These are phyloP conservation scores for Linurgus olivaceus DNA, from an alignment of 2,797 vertebrate species.

Conservation along the genomic window DNA sequence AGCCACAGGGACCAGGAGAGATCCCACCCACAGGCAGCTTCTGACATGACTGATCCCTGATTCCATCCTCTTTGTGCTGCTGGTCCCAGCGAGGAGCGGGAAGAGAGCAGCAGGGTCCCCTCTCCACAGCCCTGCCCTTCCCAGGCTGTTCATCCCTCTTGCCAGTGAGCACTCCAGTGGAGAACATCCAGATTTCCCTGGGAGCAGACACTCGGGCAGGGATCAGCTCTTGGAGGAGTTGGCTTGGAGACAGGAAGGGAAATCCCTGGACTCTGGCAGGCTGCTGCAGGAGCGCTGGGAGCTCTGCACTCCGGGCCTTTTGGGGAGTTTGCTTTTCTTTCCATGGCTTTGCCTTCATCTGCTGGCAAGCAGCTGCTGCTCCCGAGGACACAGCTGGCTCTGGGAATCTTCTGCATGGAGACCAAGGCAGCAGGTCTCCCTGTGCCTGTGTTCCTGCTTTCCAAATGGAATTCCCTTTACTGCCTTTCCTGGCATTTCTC, in stretches of 20 bases:
- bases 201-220: not conserved
- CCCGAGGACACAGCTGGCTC: not conserved
- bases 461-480: not conserved
- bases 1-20: fast-evolving
- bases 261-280: slow-evolving; percentile 4
- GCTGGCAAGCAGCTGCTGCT: not conserved
- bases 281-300: not conserved
- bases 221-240: not conserved
- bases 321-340: not conserved
- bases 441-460: fast-evolving
- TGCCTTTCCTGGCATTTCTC: not conserved
- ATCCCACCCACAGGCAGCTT: fast-evolving
- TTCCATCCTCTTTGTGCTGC: not conserved
- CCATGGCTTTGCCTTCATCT: not conserved
- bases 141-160: not conserved
- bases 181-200: not conserved
- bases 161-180: not conserved
- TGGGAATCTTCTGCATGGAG: fast-evolving
- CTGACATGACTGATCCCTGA: fast-evolving
- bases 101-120: fast-evolving
- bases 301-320: not conserved
- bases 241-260: not conserved
- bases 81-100: fast-evolving
- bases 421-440: not conserved
- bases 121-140: not conserved